Evolutionary conservation across 2,797 vertebrate genomes (phyloP).

Genomic region (Notolabrus celidotus): DNA sequence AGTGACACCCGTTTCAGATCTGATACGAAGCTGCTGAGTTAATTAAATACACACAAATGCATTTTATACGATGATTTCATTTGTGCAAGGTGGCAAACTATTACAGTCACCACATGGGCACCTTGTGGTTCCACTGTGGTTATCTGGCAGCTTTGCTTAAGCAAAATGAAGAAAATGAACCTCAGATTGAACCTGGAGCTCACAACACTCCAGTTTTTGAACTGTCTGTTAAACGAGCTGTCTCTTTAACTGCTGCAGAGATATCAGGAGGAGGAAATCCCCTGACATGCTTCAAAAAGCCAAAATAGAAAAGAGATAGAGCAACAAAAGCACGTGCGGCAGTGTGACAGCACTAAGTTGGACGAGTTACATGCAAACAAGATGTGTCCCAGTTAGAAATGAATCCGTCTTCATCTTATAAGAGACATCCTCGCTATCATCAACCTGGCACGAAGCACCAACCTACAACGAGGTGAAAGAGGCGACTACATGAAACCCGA

Average conservation of each 20-base stretch:
- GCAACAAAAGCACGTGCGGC: constrained; percentile 32
- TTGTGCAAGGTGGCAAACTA: no score
- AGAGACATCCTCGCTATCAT: constrained; percentile 16
- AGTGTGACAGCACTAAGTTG: constrained; percentile 9
- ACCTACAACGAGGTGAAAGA: constrained; percentile 37
- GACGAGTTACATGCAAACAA: background rate
- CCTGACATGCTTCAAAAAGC: constrained; percentile 32
- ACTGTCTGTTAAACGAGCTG: constrained; percentile 23
- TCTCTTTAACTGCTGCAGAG: constrained; percentile 27
- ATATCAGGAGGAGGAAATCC: constrained; percentile 49
- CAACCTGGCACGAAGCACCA: constrained; percentile 9
- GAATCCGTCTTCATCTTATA: constrained; percentile 18
- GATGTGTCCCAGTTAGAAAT: background rate
- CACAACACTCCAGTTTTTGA: background rate
- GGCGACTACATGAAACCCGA: constrained; percentile 59
- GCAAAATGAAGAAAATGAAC: background rate
- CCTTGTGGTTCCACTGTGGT: no score
- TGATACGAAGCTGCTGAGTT: background rate
- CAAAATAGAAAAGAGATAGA: constrained; percentile 12
- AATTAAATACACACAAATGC: background rate
- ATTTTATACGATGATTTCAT: background rate
- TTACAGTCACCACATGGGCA: no score
- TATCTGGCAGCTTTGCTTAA: background rate
- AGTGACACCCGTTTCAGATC: background rate
- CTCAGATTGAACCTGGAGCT: constrained; percentile 14